Conservation (phyloP, 2,113 vertebrate genomes). For the Telmatochromis brichardi region DNA sequence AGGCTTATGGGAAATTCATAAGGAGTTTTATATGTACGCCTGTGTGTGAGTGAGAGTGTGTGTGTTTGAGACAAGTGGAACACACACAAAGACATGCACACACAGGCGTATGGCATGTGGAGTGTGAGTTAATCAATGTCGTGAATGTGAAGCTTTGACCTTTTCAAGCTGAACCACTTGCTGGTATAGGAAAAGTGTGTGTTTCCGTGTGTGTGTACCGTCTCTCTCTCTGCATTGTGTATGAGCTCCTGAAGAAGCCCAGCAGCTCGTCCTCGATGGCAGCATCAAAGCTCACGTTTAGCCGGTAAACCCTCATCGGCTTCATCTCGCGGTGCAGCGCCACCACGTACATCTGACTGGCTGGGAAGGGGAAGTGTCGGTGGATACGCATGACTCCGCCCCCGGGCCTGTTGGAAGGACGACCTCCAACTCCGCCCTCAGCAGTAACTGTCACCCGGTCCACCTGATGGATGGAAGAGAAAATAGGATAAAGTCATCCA, state of each 20-base stretch:
- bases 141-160: slow-evolving; percentile 54
- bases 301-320: slow-evolving; percentile 79
- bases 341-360: slow-evolving; percentile 86
- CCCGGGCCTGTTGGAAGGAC: slow-evolving; percentile 68
- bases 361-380: slow-evolving; percentile 80
- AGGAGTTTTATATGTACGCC: neutral
- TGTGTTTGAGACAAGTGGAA: neutral
- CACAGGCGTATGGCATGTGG: neutral
- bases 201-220: slow-evolving; percentile 65
- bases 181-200: slow-evolving; percentile 22
- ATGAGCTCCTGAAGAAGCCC: slow-evolving; percentile 94
- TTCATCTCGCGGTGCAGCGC: slow-evolving; percentile 87
- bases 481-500: neutral
- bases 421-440: slow-evolving; percentile 59
- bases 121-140: slow-evolving; percentile 55
- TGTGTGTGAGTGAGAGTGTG: neutral
- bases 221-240: slow-evolving; percentile 82
- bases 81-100: neutral
- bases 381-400: slow-evolving; percentile 80
- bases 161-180: slow-evolving; percentile 56
- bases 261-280: slow-evolving; percentile 90
- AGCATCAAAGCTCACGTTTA: slow-evolving; percentile 87
- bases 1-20: neutral
- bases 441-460: slow-evolving; percentile 79
- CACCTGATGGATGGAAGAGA: slow-evolving; percentile 47